Percentiles rank a stretch among this genome's conserved stretches.
phyloP scores from a whole-genome alignment of 2,797 vertebrate genomes.

The Arnoldichthys spilopterus region DNA sequence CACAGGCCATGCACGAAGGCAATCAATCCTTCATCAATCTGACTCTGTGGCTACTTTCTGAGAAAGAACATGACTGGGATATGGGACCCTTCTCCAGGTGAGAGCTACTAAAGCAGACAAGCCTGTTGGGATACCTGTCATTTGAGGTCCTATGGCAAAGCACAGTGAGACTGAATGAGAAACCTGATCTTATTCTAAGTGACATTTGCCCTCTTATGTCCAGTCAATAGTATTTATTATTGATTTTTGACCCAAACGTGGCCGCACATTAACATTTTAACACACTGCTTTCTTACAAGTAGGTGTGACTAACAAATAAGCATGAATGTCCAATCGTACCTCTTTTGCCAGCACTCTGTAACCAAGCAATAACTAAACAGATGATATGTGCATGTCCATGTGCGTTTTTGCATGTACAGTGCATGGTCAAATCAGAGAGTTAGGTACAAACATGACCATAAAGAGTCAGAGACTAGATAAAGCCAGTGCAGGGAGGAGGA shows the following conservation, averaged over 20 bases:
- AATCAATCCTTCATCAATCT: too few relatives aligned
- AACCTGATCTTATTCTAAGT: constrained; percentile 1
- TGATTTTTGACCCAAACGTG: constrained; percentile 19
- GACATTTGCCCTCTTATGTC: constrained; percentile 1
- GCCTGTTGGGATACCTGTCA: not conserved
- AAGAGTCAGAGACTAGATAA: constrained; percentile 54
- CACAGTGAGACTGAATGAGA: not conserved
- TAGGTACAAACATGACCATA: constrained; percentile 53
- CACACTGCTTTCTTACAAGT: not conserved
- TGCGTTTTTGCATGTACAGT: constrained; percentile 14
- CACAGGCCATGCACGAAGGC: too few relatives aligned
- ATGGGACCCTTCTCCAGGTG: not conserved
- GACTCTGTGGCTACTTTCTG: constrained; percentile 13
- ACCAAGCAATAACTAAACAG: not conserved
- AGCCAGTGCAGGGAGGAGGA: constrained; percentile 54
- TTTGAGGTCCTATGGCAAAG: not conserved
- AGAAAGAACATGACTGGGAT: not conserved
- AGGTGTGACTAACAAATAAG: not conserved
- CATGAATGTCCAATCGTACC: not conserved
- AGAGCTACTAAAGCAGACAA: not conserved
- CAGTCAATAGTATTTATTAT: constrained; percentile 30
- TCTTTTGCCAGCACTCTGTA: not conserved
- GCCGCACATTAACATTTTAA: constrained; percentile 6
- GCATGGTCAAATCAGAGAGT: constrained; percentile 34
- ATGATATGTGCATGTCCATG: too few relatives aligned